phyloP scores from a whole-genome alignment of 53 echinoderm and acorn worm genomes.

The Echinometra lucunter region DNA sequence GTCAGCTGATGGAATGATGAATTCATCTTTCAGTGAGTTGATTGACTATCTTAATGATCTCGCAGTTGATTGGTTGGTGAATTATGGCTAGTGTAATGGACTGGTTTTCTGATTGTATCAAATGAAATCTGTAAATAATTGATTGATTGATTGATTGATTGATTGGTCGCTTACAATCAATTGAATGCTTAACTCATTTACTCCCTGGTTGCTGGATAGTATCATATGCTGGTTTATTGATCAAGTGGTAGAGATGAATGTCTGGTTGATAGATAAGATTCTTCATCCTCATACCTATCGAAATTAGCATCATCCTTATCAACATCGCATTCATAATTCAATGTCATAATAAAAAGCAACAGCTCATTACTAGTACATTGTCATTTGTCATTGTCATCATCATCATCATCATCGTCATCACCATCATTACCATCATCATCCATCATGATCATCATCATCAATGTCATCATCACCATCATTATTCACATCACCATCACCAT shows the following conservation, averaged over 20 bases:
- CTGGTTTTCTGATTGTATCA: no score
- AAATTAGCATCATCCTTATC: not conserved
- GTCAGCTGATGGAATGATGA: no score
- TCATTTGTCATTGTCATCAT: slow-evolving; percentile 9
- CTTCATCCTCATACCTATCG: no score
- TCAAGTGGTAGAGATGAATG: no score
- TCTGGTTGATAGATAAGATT: no score
- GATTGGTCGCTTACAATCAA: not conserved
- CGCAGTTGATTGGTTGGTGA: no score
- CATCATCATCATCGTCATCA: slow-evolving; percentile 41
- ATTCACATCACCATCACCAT: not conserved
- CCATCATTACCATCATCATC: not conserved
- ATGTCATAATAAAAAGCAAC: not conserved
- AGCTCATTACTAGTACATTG: not conserved
- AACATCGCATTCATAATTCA: not conserved
- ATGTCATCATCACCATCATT: not conserved
- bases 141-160: slow-evolving; percentile 1
- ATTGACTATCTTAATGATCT: no score
- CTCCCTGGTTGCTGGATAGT: not conserved
- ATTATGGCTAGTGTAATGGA: no score
- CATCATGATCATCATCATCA: not conserved
- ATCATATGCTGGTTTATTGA: no score
- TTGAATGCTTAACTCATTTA: not conserved
- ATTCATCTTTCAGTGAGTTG: no score
- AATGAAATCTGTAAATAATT: not conserved